These are phyloP conservation scores for Pseudachorutes palmiensis DNA, from an alignment of 1,140 invertebrate genomes.

Conservation along the genomic window DNA sequence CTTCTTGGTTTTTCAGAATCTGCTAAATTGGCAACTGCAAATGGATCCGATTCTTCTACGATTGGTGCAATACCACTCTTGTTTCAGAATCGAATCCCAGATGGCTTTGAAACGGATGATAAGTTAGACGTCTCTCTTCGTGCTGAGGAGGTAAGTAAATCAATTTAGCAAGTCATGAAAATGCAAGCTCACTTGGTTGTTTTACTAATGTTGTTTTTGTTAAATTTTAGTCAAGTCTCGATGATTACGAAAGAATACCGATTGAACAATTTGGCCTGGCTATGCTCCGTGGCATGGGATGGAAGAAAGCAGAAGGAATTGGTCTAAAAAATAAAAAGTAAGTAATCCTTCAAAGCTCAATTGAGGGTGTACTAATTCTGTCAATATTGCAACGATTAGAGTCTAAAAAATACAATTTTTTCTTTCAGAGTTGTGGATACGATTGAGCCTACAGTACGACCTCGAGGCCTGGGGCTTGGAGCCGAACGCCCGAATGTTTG, in stretches of 20 bases:
- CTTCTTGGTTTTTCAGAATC: conserved; percentile 12
- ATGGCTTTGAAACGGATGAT: conserved; percentile 47
- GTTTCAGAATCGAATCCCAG: conserved; percentile 33
- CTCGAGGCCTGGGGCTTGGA: conserved; percentile 85
- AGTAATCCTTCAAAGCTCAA: conserved; percentile 24
- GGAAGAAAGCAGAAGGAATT: conserved; percentile 65
- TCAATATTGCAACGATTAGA: background rate
- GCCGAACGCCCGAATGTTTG: conserved; percentile 54
- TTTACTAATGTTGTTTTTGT: conserved; percentile 19
- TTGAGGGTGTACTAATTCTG: background rate
- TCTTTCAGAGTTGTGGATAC: conserved; percentile 47
- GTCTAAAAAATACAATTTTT: conserved; percentile 20
- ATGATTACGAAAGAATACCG: conserved; percentile 85
- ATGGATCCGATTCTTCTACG: conserved; percentile 8
- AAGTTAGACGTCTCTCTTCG: conserved; percentile 46
- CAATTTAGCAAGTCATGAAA: background rate
- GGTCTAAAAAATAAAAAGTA: conserved; percentile 53
- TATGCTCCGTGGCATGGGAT: conserved; percentile 91
- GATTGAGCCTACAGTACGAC: conserved; percentile 56
- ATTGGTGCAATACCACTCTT: conserved; percentile 43
- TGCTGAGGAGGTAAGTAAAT: conserved; percentile 40
- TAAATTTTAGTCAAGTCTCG: conserved; percentile 56
- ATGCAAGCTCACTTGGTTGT: background rate
- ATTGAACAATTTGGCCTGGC: conserved; percentile 81
- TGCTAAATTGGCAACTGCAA: conserved; percentile 20